A percentile compares a stretch with the other conserved stretches of the same genome.
Conservation (phyloP, 2,797 vertebrate species). For the Stomatorhinus walkeri region DNA sequence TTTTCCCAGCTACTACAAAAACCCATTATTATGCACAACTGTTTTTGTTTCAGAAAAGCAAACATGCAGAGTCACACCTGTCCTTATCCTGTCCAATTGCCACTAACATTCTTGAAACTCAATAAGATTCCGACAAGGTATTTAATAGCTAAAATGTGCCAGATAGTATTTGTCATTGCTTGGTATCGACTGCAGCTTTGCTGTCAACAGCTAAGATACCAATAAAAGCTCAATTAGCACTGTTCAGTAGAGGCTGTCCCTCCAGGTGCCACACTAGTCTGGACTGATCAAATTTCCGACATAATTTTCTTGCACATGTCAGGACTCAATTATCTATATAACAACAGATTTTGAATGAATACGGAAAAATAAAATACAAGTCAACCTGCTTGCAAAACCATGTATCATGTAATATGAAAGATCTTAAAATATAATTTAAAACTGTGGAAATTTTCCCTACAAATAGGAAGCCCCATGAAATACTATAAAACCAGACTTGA, state of each 20-base stretch:
- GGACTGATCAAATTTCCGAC: constrained; percentile 39
- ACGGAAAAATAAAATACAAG: constrained; percentile 34
- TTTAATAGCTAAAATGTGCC: constrained; percentile 34
- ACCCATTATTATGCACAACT: neutral
- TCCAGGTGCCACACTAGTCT: constrained; percentile 22
- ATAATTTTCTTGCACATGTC: constrained; percentile 38
- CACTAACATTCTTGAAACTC: constrained; percentile 27
- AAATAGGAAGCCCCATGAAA: neutral
- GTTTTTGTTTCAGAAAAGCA: constrained; percentile 8
- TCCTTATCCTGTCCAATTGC: constrained; percentile 26
- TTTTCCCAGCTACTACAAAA: constrained; percentile 20
- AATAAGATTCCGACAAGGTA: constrained; percentile 31
- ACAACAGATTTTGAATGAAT: constrained; percentile 34
- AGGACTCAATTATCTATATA: constrained; percentile 40
- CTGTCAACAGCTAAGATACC: constrained; percentile 28
- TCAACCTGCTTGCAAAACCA: neutral
- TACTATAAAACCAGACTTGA: neutral
- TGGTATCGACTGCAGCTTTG: constrained; percentile 22
- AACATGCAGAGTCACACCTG: constrained; percentile 18
- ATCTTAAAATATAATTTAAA: neutral
- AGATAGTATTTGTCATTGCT: constrained; percentile 38
- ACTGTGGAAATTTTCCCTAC: neutral
- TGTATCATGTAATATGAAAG: neutral
- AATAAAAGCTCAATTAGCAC: constrained; percentile 50
- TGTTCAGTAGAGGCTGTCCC: constrained; percentile 34